phyloP scores from a whole-genome alignment of 2,797 vertebrate species.

The Phrynocephalus vlangalii region DNA sequence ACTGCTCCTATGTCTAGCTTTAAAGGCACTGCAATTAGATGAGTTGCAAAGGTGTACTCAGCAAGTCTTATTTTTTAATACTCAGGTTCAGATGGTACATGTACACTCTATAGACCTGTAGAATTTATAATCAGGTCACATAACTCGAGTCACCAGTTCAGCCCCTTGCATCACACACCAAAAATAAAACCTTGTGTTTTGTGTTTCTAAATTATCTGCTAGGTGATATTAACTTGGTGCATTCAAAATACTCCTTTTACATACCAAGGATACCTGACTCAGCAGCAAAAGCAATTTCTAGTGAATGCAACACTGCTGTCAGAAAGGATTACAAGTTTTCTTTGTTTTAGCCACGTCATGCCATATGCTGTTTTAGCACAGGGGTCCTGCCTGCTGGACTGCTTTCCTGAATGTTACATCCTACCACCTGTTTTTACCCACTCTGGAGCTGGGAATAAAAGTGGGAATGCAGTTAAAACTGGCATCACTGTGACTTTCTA shows the following conservation, averaged over 20 bases:
- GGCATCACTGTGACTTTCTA: conserved; percentile 80
- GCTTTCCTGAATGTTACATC: conserved; percentile 67
- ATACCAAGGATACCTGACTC: conserved; percentile 47
- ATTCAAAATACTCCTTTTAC: conserved; percentile 50
- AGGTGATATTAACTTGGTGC: conserved; percentile 56
- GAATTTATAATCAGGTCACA: conserved; percentile 52
- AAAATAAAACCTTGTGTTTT: conserved; percentile 64
- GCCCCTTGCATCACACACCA: conserved; percentile 60
- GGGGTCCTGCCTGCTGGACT: conserved; percentile 65
- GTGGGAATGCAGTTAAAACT: conserved; percentile 66
- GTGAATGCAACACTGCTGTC: conserved; percentile 62
- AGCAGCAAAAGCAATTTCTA: conserved; percentile 61
- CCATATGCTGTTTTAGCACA: conserved; percentile 54
- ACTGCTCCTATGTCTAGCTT: conserved; percentile 69
- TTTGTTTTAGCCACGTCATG: conserved; percentile 61
- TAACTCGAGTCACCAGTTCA: conserved; percentile 65
- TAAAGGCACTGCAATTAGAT: conserved; percentile 77
- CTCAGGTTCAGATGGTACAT: conserved; percentile 74
- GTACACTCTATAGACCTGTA: conserved; percentile 53
- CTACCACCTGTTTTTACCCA: conserved; percentile 36
- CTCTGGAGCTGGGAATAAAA: conserved; percentile 55
- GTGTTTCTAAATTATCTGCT: conserved; percentile 49
- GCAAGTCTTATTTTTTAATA: conserved; percentile 68
- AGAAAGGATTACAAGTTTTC: conserved; percentile 58
- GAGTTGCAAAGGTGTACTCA: conserved; percentile 63